These are phyloP conservation scores for Saccostrea echinata DNA, from an alignment of 1,140 invertebrate genomes.

Conservation along the genomic window DNA sequence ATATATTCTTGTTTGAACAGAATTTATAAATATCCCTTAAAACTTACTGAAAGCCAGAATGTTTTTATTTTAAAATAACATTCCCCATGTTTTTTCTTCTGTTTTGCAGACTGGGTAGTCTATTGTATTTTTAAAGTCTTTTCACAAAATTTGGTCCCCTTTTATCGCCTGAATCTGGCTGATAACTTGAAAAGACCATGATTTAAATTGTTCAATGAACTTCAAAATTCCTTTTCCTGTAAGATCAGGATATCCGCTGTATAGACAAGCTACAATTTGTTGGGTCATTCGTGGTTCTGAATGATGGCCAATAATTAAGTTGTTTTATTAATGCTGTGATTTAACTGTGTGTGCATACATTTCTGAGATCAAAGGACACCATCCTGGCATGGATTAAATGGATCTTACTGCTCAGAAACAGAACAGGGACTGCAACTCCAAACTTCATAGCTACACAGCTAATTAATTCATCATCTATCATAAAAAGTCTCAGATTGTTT, in stretches of 20 bases:
- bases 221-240: slow-evolving; percentile 21
- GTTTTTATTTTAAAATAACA: not conserved
- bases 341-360: slow-evolving; percentile 31
- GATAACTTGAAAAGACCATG: slow-evolving; percentile 31
- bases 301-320: not conserved
- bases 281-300: slow-evolving; percentile 20
- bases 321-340: slow-evolving; percentile 29
- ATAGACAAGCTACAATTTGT: slow-evolving; percentile 17
- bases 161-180: slow-evolving; percentile 7
- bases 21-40: not conserved
- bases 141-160: slow-evolving; percentile 5
- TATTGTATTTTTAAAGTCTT: slow-evolving; percentile 29
- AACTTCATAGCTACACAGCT: slow-evolving; percentile 18
- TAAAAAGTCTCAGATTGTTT: slow-evolving; percentile 21
- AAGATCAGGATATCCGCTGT: slow-evolving; percentile 18
- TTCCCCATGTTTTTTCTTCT: not conserved
- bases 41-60: not conserved
- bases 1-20: too few relatives aligned
- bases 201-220: slow-evolving; percentile 35
- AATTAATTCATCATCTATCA: slow-evolving; percentile 34
- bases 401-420: not conserved
- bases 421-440: not conserved
- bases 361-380: slow-evolving; percentile 3
- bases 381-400: slow-evolving; percentile 8
- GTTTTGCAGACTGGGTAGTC: slow-evolving; percentile 1